phyloP scores from a whole-genome alignment of 1,140 invertebrate genomes.

The Oreohelix idahoensis region DNA sequence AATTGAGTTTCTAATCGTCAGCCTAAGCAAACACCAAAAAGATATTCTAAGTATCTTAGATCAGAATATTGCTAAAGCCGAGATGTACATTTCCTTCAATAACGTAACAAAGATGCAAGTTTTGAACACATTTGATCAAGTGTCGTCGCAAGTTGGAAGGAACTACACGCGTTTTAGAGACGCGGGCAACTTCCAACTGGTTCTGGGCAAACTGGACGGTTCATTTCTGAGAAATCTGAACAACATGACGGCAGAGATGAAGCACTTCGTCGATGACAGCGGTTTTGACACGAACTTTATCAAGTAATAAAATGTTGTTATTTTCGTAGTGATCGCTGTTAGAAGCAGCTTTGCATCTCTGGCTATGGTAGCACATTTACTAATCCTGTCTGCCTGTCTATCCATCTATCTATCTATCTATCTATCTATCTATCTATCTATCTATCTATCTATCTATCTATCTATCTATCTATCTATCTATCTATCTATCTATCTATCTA shows the following conservation, averaged over 20 bases:
- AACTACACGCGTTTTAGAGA: slow-evolving; percentile 39
- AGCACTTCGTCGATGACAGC: slow-evolving; percentile 38
- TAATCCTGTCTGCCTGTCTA: too few relatives aligned
- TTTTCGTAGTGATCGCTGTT: too few relatives aligned
- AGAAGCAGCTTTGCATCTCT: too few relatives aligned
- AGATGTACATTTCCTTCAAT: slow-evolving; percentile 44
- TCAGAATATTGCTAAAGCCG: slow-evolving; percentile 22
- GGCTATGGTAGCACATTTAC: too few relatives aligned
- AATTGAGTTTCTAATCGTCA: slow-evolving; percentile 36
- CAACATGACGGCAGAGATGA: slow-evolving; percentile 44
- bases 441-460: too few relatives aligned
- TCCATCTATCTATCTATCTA: too few relatives aligned
- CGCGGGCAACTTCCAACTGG: slow-evolving; percentile 46
- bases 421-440: too few relatives aligned
- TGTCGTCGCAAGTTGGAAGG: slow-evolving; percentile 38
- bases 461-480: too few relatives aligned
- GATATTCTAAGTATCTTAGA: slow-evolving; percentile 41
- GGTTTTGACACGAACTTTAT: slow-evolving; percentile 51
- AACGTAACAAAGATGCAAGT: slow-evolving; percentile 45
- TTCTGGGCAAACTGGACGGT: slow-evolving; percentile 48
- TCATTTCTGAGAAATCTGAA: slow-evolving; percentile 44
- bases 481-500: too few relatives aligned
- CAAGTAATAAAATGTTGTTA: slow-evolving; percentile 45
- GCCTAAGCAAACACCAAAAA: slow-evolving; percentile 34
- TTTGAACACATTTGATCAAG: slow-evolving; percentile 42